Percentiles rank a stretch among this genome's conserved stretches.
Evolutionary conservation across 2,888 invertebrate species (phyloP).

Genomic region (Chelonus formosanus): DNA sequence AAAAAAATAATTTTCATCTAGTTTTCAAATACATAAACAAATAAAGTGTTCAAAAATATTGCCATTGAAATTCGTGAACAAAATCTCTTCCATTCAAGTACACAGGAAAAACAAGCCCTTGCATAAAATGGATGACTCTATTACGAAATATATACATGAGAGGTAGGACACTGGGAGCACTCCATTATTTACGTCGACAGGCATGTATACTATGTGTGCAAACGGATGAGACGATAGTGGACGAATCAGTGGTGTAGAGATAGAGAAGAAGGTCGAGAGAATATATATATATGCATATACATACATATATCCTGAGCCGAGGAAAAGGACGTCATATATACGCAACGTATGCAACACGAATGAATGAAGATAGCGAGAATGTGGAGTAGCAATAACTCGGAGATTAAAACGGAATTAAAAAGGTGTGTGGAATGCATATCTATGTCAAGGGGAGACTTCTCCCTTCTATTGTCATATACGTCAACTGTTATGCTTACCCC

Average conservation of each 20-base stretch:
- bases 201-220: slow-evolving; percentile 46
- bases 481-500: slow-evolving; percentile 17
- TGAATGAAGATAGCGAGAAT: slow-evolving; percentile 42
- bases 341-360: slow-evolving; percentile 20
- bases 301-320: not conserved
- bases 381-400: slow-evolving; percentile 61
- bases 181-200: slow-evolving; percentile 52
- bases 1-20: not conserved
- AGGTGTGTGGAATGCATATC: slow-evolving; percentile 58
- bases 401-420: slow-evolving; percentile 64
- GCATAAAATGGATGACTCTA: slow-evolving; percentile 37
- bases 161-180: slow-evolving; percentile 33
- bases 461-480: slow-evolving; percentile 24
- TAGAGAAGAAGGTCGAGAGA: slow-evolving; percentile 22
- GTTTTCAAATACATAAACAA: not conserved
- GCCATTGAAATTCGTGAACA: not conserved
- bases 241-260: slow-evolving; percentile 14
- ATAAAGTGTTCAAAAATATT: not conserved
- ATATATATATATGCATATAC: slow-evolving; percentile 6
- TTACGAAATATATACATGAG: slow-evolving; percentile 32
- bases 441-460: slow-evolving; percentile 52
- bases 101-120: slow-evolving; percentile 9
- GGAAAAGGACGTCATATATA: slow-evolving; percentile 20
- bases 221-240: slow-evolving; percentile 15
- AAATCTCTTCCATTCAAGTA: slow-evolving; percentile 13